A percentile compares a stretch with the other conserved stretches of the same genome.
These are phyloP conservation scores for Mastomys natalensis DNA, from an alignment of 2,113 vertebrate genomes.

Conservation along the genomic window DNA sequence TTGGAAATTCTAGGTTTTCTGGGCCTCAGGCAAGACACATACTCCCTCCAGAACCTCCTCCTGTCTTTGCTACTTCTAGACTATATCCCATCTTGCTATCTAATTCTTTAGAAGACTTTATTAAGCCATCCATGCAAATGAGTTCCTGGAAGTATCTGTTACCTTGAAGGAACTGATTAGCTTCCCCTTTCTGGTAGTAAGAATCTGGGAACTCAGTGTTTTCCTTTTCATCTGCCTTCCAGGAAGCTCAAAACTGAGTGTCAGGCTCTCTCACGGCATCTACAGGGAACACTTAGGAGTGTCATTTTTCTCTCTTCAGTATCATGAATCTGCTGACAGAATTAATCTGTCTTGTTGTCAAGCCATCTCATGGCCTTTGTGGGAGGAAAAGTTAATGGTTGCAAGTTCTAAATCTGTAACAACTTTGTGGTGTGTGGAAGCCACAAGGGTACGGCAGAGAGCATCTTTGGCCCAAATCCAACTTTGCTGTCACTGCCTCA, in stretches of 20 bases:
- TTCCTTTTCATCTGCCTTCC: conserved; percentile 63
- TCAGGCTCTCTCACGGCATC: conserved; percentile 33
- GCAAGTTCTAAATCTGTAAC: not conserved
- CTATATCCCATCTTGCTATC: not conserved
- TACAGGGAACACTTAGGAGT: not conserved
- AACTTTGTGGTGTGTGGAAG: not conserved
- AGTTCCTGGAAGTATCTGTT: conserved; percentile 71
- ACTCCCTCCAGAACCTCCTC: not conserved
- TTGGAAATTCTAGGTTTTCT: not conserved
- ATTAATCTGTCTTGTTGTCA: not conserved
- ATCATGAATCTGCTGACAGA: not conserved
- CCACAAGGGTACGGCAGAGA: not conserved
- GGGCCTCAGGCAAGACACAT: not conserved
- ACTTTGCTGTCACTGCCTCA: not conserved
- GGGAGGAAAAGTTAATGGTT: not conserved
- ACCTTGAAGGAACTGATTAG: conserved; percentile 33
- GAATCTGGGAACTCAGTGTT: conserved; percentile 30
- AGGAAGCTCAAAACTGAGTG: conserved; percentile 66
- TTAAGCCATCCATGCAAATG: conserved; percentile 40
- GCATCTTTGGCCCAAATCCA: not conserved
- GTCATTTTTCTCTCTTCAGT: not conserved
- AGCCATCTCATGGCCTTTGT: not conserved
- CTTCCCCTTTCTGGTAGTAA: conserved; percentile 68
- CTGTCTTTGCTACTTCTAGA: not conserved
- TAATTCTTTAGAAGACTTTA: not conserved